These are phyloP conservation scores for Montipora capitata DNA, from an alignment of 92 coral and sea anemone genomes.

Conservation along the genomic window DNA sequence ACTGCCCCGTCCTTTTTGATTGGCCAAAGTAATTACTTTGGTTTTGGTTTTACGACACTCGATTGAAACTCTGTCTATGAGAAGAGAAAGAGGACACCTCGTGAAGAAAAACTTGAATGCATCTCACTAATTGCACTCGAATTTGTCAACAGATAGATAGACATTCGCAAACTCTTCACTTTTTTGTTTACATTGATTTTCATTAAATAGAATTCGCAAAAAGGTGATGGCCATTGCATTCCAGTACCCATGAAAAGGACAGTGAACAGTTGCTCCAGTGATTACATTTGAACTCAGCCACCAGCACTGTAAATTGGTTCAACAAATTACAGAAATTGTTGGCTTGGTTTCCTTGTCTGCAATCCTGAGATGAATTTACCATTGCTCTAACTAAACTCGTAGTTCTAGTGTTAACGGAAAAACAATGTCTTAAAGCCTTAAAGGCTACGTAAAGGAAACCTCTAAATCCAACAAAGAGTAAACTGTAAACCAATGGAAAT, in stretches of 20 bases:
- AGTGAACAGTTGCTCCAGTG: background rate
- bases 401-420: too few species aligned
- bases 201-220: background rate
- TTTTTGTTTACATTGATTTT: background rate
- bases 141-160: too few species aligned
- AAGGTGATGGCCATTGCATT: too few species aligned
- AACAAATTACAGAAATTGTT: background rate
- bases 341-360: background rate
- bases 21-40: too few species aligned
- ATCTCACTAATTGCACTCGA: too few species aligned
- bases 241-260: background rate
- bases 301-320: slow-evolving; percentile 5
- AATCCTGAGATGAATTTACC: background rate
- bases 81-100: too few species aligned
- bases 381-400: background rate
- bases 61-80: too few species aligned
- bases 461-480: background rate
- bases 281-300: background rate
- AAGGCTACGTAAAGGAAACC: background rate
- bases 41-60: too few species aligned
- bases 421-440: background rate
- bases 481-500: background rate
- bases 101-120: too few species aligned
- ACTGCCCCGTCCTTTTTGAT: too few species aligned
- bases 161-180: too few species aligned